Evolutionary conservation across 2,888 invertebrate species (phyloP).

Genomic region (Hydrotaea cyrtoneurina): DNA sequence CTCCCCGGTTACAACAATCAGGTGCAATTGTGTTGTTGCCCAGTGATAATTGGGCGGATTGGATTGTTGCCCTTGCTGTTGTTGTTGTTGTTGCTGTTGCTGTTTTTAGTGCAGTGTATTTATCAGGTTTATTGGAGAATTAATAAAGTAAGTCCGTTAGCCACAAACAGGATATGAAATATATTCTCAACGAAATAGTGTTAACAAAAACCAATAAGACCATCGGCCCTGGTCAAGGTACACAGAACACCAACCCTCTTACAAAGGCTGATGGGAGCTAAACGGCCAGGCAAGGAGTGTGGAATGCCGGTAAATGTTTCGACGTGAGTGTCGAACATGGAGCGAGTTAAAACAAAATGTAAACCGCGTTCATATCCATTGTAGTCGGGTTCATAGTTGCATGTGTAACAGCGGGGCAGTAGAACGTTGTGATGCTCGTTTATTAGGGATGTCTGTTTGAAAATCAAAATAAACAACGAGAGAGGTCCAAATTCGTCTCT

Average conservation of each 20-base stretch:
- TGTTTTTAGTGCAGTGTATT: neutral
- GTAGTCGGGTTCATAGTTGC: neutral
- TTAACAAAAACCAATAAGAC: constrained; percentile 9
- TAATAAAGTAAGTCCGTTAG: constrained; percentile 51
- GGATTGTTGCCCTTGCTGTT: too few species aligned
- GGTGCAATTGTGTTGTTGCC: neutral
- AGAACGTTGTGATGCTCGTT: too few species aligned
- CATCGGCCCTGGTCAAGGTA: constrained; percentile 11
- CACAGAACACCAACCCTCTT: constrained; percentile 5
- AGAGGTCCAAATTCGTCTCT: too few species aligned
- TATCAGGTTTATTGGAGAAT: constrained; percentile 21
- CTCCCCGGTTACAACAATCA: neutral
- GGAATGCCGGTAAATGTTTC: too few species aligned
- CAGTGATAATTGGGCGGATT: constrained; percentile 4
- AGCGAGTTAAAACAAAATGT: neutral
- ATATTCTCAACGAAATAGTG: constrained; percentile 38
- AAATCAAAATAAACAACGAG: too few species aligned
- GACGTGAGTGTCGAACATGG: too few species aligned
- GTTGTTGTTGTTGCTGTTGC: neutral
- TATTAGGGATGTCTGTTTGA: too few species aligned
- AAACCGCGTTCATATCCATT: neutral
- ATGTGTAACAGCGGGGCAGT: too few species aligned
- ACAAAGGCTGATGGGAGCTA: neutral
- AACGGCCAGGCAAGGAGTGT: too few species aligned
- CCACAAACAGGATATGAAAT: constrained; percentile 55